Evolutionary conservation across 2,888 invertebrate species (phyloP), one percentile per base, ranked within the genome.

Genomic region (Orgyia antiqua): DNA sequence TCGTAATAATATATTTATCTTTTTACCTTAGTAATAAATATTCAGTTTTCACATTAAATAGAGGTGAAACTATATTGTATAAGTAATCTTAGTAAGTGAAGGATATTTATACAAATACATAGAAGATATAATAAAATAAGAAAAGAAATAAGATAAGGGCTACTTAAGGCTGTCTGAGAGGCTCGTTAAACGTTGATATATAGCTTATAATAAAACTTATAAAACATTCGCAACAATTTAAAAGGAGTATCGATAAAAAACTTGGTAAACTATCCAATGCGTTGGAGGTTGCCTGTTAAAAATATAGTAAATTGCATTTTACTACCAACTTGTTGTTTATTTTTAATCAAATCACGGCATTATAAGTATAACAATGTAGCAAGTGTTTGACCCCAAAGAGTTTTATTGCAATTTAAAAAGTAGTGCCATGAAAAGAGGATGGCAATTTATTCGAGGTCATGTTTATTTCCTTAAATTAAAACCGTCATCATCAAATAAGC

Each of bases 201-300:
- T 75, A 76, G 58, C 77, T 70, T 64, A 70, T 78, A 82, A 79
- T 82, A 83, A 82, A 82, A 77, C 50, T 51, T 66, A 82, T 79
- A 82, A 84, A 83, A 80, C 68, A 80, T 78, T 82, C 51, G 84
- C 83, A 82, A 82, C 82, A 80, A 73, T 78, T 79, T 83, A 80
- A 82, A 58, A 79, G 73, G 67, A 55, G 70, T 70, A 75, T 72
- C 80, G 73, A 78, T 78, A 82, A 78, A 72, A 74, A 74, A 67
- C 65, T 59, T 67, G 68, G 72, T 72, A 73, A 68, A 62, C 54
- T 74, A 77, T 77, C 74, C 71, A 73, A 72, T 66, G 63, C 64
- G 57, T 46, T 45, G 58, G 62, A 64, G 68, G 65, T 62, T 60
- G 59, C 58, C 58, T 52, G 58, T 63, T 68, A 63, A 65, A 23